phyloP scores from a whole-genome alignment of 2,113 vertebrate genomes.

The Cyphomyrus discorhynchus region DNA sequence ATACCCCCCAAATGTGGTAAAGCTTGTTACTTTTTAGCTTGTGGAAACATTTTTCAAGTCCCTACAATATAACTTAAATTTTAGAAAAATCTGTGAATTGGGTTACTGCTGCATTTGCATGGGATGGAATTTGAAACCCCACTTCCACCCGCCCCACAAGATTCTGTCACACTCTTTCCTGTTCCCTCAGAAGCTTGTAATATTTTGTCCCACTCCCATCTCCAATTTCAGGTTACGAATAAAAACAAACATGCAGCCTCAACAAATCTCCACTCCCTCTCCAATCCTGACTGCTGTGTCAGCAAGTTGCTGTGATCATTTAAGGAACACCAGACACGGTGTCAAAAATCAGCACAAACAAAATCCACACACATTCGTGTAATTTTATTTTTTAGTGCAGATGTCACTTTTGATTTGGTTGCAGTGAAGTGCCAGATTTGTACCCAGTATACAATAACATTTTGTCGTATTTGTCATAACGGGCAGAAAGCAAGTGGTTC shows the following conservation, averaged over 20 bases:
- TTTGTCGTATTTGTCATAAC: neutral
- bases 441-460: neutral
- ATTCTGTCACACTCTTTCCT: neutral
- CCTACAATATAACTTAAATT: neutral
- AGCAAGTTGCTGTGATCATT: neutral
- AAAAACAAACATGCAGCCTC: neutral
- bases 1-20: too few species aligned
- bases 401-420: neutral
- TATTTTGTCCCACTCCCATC: neutral
- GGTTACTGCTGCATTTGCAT: neutral
- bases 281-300: neutral
- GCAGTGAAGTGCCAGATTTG: neutral
- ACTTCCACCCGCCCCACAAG: neutral
- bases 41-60: neutral
- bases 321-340: neutral
- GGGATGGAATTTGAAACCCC: neutral
- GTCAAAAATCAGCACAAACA: too few species aligned
- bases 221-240: neutral
- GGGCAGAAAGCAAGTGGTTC: neutral
- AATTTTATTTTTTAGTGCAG: neutral
- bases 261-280: neutral
- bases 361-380: neutral
- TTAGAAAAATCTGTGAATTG: neutral
- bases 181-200: neutral
- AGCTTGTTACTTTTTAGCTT: neutral